These are phyloP conservation scores for Planococcus citri DNA, from an alignment of 1,140 invertebrate genomes.

Conservation along the genomic window DNA sequence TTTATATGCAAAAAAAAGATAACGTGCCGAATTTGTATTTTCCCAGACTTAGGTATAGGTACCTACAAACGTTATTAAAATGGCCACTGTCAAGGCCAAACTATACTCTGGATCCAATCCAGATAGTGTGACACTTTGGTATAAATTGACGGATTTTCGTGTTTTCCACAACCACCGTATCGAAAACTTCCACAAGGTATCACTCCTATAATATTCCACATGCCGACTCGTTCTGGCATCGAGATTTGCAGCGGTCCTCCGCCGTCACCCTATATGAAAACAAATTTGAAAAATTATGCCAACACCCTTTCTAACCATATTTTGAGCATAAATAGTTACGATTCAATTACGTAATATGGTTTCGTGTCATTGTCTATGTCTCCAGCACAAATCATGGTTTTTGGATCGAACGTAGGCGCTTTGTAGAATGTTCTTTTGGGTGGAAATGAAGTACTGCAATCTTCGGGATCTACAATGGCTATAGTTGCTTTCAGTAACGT, in stretches of 20 bases:
- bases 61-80: too few relatives aligned
- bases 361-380: constrained; percentile 46
- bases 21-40: too few relatives aligned
- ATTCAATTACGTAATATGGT: constrained; percentile 52
- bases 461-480: constrained; percentile 31
- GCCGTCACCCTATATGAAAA: constrained; percentile 40
- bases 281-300: not conserved
- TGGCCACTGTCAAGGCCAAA: constrained; percentile 29
- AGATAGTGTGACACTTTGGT: constrained; percentile 42
- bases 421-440: constrained; percentile 29
- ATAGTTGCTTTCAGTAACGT: constrained; percentile 37
- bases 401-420: constrained; percentile 33
- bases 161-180: constrained; percentile 40
- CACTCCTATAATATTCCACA: constrained; percentile 40
- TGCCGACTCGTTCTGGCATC: constrained; percentile 32
- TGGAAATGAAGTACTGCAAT: constrained; percentile 22
- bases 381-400: constrained; percentile 50
- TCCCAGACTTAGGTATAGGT: too few relatives aligned
- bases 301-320: not conserved
- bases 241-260: constrained; percentile 37
- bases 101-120: constrained; percentile 41
- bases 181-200: constrained; percentile 41
- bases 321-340: too few relatives aligned
- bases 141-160: constrained; percentile 40
- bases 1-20: too few relatives aligned